Evolutionary conservation across 1,140 invertebrate genomes (phyloP).

Genomic region (Copidosoma floridanum): DNA sequence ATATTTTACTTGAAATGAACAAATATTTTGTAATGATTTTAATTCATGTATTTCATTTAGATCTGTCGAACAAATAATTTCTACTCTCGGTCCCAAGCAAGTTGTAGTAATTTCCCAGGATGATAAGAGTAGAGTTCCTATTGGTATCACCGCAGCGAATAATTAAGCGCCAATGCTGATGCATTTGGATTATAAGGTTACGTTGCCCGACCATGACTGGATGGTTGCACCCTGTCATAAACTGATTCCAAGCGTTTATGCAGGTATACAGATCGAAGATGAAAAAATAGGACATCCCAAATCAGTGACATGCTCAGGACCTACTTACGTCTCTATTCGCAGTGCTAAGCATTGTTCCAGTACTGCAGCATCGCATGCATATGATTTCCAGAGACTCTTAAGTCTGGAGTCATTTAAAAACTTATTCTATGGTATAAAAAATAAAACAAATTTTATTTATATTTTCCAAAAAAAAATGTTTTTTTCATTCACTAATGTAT

Average conservation of each 20-base stretch:
- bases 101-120: too few species aligned
- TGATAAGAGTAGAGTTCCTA: too few species aligned
- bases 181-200: not conserved
- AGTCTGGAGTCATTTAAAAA: not conserved
- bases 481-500: not conserved
- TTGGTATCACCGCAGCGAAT: too few species aligned
- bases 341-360: constrained; percentile 41
- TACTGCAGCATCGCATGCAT: constrained; percentile 43
- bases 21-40: not conserved
- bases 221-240: constrained; percentile 42
- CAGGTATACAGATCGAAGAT: constrained; percentile 34
- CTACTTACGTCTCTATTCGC: too few species aligned
- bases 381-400: constrained; percentile 30
- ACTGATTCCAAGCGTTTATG: constrained; percentile 43
- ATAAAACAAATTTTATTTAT: too few species aligned
- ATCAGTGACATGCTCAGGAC: constrained; percentile 43
- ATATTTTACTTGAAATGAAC: not conserved
- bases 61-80: constrained; percentile 25
- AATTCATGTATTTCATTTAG: too few species aligned
- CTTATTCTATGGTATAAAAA: not conserved
- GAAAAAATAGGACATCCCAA: constrained; percentile 34
- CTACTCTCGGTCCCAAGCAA: constrained; percentile 31
- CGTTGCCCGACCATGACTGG: constrained; percentile 46
- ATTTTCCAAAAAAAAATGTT: too few species aligned
- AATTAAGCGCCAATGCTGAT: too few species aligned